Percentiles rank a stretch among this genome's conserved stretches.
phyloP scores from a whole-genome alignment of 2,797 vertebrate genomes.

The Tapera naevia region DNA sequence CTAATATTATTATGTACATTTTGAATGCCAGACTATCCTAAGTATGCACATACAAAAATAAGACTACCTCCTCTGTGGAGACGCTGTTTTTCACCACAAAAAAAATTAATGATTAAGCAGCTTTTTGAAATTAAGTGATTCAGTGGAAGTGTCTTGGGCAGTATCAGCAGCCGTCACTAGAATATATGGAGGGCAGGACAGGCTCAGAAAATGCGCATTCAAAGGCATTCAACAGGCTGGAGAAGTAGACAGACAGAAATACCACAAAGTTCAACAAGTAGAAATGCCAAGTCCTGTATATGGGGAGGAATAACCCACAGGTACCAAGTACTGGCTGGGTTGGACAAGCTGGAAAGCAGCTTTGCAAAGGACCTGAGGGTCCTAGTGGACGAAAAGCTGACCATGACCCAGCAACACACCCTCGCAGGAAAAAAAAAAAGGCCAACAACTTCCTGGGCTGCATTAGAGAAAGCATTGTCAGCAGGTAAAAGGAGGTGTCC shows the following conservation, averaged over 20 bases:
- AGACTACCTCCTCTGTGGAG: background rate
- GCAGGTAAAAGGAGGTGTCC: background rate
- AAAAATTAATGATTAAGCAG: background rate
- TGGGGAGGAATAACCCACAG: background rate
- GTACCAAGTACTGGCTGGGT: background rate
- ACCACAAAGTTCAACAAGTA: background rate
- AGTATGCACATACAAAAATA: background rate
- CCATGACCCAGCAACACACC: background rate
- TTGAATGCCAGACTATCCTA: background rate
- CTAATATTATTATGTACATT: background rate
- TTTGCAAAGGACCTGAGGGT: background rate
- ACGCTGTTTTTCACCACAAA: background rate
- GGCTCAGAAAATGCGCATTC: background rate
- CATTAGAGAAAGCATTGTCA: background rate
- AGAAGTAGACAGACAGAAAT: background rate
- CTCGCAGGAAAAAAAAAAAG: background rate
- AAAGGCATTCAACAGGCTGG: background rate
- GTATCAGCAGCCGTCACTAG: background rate
- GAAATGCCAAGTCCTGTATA: background rate
- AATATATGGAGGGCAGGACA: background rate
- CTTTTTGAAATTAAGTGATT: background rate
- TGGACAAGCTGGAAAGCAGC: background rate
- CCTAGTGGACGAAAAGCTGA: background rate
- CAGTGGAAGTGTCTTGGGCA: background rate
- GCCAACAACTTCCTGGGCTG: background rate